Evolutionary conservation across 1,140 invertebrate species (phyloP).

Genomic region (Pseudomyrmex flavicornis): DNA sequence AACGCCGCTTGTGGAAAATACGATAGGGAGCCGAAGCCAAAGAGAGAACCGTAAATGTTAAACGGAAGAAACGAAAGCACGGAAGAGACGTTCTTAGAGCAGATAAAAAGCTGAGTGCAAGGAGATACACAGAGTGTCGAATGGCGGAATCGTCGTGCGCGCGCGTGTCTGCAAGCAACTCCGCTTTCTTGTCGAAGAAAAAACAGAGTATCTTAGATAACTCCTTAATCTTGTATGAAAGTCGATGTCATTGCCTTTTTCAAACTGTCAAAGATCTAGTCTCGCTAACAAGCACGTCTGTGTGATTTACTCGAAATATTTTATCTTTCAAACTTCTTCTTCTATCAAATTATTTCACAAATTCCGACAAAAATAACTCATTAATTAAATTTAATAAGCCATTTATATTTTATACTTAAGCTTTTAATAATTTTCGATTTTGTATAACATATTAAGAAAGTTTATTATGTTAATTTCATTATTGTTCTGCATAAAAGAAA

Average conservation of each 20-base stretch:
- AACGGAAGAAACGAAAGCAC: conserved; percentile 2
- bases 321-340: neutral
- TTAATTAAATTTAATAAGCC: neutral
- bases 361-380: conserved; percentile 5
- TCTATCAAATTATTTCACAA: too few species aligned
- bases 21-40: conserved; percentile 62
- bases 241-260: neutral
- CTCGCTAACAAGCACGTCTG: neutral
- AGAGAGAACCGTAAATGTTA: conserved; percentile 32
- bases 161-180: conserved; percentile 31
- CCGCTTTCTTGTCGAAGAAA: conserved; percentile 52
- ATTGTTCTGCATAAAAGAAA: neutral
- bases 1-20: conserved; percentile 65
- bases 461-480: neutral
- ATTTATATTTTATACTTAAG: conserved; percentile 9
- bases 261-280: neutral
- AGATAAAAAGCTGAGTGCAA: conserved; percentile 54
- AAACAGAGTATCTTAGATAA: conserved; percentile 45
- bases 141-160: conserved; percentile 23
- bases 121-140: conserved; percentile 13
- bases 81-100: conserved; percentile 19
- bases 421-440: neutral
- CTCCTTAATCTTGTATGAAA: conserved; percentile 62
- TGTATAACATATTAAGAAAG: neutral
- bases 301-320: conserved; percentile 23